phyloP scores from a whole-genome alignment of 1,140 invertebrate species.

The Platyscapa corneri region DNA sequence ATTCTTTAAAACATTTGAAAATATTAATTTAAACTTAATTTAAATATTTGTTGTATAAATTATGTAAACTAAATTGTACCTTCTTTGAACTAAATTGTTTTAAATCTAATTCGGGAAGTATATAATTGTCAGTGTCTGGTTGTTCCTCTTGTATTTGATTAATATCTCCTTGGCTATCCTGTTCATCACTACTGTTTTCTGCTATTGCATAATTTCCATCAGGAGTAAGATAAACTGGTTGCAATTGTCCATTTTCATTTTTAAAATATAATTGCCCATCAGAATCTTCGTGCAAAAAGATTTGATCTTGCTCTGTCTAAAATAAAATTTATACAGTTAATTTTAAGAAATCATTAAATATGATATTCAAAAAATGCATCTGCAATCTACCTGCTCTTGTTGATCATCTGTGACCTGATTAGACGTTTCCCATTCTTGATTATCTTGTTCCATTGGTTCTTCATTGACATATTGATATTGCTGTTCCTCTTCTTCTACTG shows the following conservation, averaged over 20 bases:
- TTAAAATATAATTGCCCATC: conserved; percentile 72
- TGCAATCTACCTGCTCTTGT: conserved; percentile 58
- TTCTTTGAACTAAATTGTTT: conserved; percentile 58
- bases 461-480: conserved; percentile 61
- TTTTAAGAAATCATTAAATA: background rate
- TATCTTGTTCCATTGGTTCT: conserved; percentile 59
- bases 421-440: conserved; percentile 65
- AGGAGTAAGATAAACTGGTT: conserved; percentile 70
- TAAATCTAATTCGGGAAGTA: conserved; percentile 62
- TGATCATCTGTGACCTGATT: conserved; percentile 52
- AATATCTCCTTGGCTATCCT: conserved; percentile 59
- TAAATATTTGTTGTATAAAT: background rate
- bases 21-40: background rate
- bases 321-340: conserved; percentile 13
- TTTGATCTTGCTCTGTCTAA: conserved; percentile 64
- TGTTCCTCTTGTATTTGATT: conserved; percentile 55
- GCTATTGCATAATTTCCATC: conserved; percentile 73
- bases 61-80: conserved; percentile 53
- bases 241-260: conserved; percentile 67
- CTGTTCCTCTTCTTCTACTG: conserved; percentile 64
- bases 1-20: background rate
- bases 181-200: conserved; percentile 61
- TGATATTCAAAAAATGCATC: background rate
- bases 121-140: conserved; percentile 60
- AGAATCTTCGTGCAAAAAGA: conserved; percentile 72